Evolutionary conservation across 2,888 invertebrate genomes (phyloP).

Genomic region (Malachius bipustulatus): DNA sequence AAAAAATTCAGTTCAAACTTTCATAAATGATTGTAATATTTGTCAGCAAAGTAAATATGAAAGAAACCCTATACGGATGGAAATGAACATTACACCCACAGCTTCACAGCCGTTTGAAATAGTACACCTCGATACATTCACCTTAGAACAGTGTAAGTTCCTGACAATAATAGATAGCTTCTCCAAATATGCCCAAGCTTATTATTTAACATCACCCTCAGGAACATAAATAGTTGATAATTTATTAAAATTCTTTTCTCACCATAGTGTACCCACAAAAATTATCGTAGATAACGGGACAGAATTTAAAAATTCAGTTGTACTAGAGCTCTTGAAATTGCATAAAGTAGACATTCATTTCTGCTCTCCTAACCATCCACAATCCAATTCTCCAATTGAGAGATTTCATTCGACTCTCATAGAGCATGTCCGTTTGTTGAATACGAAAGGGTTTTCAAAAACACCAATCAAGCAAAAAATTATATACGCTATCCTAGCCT

Average conservation of each 20-base stretch:
- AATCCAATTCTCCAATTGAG: slow-evolving; percentile 16
- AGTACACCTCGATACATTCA: not conserved
- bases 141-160: not conserved
- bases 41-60: slow-evolving; percentile 1
- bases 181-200: not conserved
- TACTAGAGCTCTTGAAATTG: not conserved
- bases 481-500: slow-evolving; percentile 11
- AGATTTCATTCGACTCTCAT: slow-evolving; percentile 15
- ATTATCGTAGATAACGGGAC: not conserved
- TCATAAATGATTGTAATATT: slow-evolving; percentile 11
- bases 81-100: not conserved
- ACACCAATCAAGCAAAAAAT: slow-evolving; percentile 9
- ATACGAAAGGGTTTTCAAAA: too few species aligned
- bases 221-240: slow-evolving; percentile 12
- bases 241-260: not conserved
- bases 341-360: slow-evolving; percentile 5
- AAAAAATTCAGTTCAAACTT: slow-evolving; percentile 14
- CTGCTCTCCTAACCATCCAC: slow-evolving; percentile 12
- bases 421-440: slow-evolving; percentile 1
- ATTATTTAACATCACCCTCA: not conserved
- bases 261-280: not conserved
- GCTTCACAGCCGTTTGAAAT: not conserved
- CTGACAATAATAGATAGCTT: slow-evolving; percentile 1
- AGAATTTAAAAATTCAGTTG: not conserved
- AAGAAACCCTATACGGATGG: not conserved